These are phyloP conservation scores for Perdita meconis DNA, from an alignment of 2,888 invertebrate species.

Conservation along the genomic window DNA sequence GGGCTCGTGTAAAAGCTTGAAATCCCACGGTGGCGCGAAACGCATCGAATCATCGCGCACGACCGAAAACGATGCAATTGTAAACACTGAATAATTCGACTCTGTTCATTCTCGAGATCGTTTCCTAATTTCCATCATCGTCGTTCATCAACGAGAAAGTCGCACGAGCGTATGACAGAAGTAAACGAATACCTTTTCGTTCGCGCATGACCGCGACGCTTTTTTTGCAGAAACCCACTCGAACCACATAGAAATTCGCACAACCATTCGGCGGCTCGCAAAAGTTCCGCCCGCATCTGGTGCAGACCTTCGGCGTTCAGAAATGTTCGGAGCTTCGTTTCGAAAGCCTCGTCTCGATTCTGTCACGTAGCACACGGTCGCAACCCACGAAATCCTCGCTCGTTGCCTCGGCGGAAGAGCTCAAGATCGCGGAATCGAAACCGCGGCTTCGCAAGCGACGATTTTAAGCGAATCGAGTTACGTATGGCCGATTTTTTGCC, in stretches of 20 bases:
- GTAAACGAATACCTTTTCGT: not conserved
- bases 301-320: constrained; percentile 2
- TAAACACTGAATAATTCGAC: too few species aligned
- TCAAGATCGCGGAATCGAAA: not conserved
- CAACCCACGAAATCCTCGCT: not conserved
- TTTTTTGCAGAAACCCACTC: constrained; percentile 47
- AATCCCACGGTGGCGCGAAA: too few species aligned
- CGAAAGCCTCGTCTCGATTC: not conserved
- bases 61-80: not conserved
- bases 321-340: constrained; percentile 24
- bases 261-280: not conserved
- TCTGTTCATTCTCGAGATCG: not conserved
- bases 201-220: constrained; percentile 36
- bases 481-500: not conserved
- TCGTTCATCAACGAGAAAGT: too few species aligned
- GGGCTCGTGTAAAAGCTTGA: too few species aligned
- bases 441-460: not conserved
- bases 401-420: not conserved
- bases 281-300: constrained; percentile 12
- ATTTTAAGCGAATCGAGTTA: too few species aligned
- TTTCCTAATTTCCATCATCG: constrained; percentile 29
- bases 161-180: not conserved
- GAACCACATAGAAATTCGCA: constrained; percentile 12
- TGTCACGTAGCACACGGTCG: constrained; percentile 1
- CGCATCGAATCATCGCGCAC: not conserved